Evolutionary conservation across 2,797 vertebrate species (phyloP).

Genomic region (Coluber constrictor): DNA sequence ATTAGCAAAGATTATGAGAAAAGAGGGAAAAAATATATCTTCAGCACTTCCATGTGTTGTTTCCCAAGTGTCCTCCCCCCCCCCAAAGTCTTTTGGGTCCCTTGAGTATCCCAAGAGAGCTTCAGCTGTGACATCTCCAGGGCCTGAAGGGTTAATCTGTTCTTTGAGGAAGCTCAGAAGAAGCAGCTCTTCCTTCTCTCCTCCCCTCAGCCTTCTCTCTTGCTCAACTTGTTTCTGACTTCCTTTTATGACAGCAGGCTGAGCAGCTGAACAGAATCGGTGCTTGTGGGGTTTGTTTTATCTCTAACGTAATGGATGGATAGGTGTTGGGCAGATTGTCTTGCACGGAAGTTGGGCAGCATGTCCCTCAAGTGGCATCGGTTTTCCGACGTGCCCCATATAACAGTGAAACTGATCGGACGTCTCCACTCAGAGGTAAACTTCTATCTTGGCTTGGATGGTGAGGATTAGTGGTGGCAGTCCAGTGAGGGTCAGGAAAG

Average conservation of each 20-base stretch:
- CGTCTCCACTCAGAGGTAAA: slow-evolving; percentile 82
- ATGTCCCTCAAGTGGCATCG: slow-evolving; percentile 81
- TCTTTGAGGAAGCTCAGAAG: slow-evolving; percentile 60
- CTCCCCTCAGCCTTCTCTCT: slow-evolving; percentile 53
- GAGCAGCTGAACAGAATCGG: not conserved
- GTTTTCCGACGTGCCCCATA: slow-evolving; percentile 77
- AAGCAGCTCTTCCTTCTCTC: slow-evolving; percentile 41
- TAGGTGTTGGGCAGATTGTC: not conserved
- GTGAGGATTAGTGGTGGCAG: too few relatives aligned
- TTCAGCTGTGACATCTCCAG: slow-evolving; percentile 22
- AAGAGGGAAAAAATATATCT: not conserved
- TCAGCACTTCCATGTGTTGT: not conserved
- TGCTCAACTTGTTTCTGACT: slow-evolving; percentile 62
- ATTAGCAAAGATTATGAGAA: too few relatives aligned
- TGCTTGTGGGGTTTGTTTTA: not conserved
- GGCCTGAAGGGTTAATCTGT: slow-evolving; percentile 49
- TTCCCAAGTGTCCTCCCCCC: not conserved
- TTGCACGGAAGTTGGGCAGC: slow-evolving; percentile 49
- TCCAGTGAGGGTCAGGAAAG: too few relatives aligned
- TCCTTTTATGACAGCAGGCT: slow-evolving; percentile 3
- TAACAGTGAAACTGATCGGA: slow-evolving; percentile 79
- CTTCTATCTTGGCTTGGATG: not conserved
- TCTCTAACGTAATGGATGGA: slow-evolving; percentile 14
- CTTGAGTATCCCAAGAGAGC: not conserved
- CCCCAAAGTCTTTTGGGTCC: not conserved